These are phyloP conservation scores for Dryas iulia DNA, from an alignment of 1,140 invertebrate species.

Conservation along the genomic window DNA sequence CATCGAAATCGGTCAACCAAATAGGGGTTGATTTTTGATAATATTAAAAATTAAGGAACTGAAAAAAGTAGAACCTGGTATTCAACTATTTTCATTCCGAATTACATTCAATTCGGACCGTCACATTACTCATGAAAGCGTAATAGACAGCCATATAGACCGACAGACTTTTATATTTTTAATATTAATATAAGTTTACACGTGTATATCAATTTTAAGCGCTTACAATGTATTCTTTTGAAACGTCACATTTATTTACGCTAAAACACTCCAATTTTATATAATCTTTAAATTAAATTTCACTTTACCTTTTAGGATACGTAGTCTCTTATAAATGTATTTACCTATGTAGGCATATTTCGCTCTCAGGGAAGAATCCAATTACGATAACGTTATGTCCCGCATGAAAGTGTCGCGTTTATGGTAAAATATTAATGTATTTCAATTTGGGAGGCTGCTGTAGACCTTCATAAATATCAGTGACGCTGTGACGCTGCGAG, in stretches of 20 bases:
- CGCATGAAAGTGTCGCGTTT: constrained; percentile 78
- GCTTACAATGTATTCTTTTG: neutral
- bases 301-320: constrained; percentile 24
- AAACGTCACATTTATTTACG: neutral
- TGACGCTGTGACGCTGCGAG: constrained; percentile 43
- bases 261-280: neutral
- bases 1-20: no score
- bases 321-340: constrained; percentile 45
- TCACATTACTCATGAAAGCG: no score
- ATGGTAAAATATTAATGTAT: constrained; percentile 80
- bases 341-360: constrained; percentile 55
- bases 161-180: no score
- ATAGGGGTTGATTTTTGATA: no score
- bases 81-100: no score
- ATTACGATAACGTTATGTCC: constrained; percentile 78
- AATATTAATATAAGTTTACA: neutral
- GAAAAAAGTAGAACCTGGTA: no score
- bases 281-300: constrained; percentile 30
- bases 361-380: constrained; percentile 72
- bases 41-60: no score
- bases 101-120: no score
- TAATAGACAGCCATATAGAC: no score
- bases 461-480: constrained; percentile 77
- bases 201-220: neutral
- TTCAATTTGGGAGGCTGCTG: constrained; percentile 76